Evolutionary conservation across 2,797 vertebrate species (phyloP), one percentile per base, ranked within the genome.

Genomic region (Neostethus bicornis): DNA sequence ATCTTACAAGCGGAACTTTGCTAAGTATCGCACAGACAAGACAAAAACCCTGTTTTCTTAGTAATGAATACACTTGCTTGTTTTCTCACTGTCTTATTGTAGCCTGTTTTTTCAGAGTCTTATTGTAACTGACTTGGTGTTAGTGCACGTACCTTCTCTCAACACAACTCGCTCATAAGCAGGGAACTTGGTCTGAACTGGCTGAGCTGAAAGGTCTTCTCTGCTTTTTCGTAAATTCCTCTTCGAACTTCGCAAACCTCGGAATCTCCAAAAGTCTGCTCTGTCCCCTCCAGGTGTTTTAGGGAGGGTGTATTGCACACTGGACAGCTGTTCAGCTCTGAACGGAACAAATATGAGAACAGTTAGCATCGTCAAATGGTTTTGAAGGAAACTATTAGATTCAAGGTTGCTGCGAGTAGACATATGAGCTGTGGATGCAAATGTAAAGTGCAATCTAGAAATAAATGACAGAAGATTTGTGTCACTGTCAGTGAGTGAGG

Each of bases 91-190:
- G n/a, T n/a, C n/a, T n/a, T n/a, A n/a, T n/a, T n/a, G n/a, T n/a
- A n/a, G n/a, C n/a, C 20, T 20, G 8, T 26, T 8, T 6, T 26
- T 8, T 29, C 20, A 12, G 47, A 0, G 59, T n/a, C 61, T 25
- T 44, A 16, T 4, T 6, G 26, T 35, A 17, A 38, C n/a, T 53
- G 23, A 16, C 8, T 11, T 37, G 9, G 7, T 19, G 13, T 45
- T 12, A 42, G 24, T 17, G 21, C 2, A 35, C 75, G 67, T 44
- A 99, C 97, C 97, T 94, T 99, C 97, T 83, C 97, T 92, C 63
- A 98, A 94, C 75, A 99, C 97, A 69, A 99, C 97, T 79, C 97
- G 93, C 81, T 99, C 97, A 28, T 99, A 99, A 5, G 97, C 97
- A 39, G 97, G 97, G 83, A 99, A 99, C 84, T 99, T 99, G 0